phyloP scores from a whole-genome alignment of 2,888 invertebrate species.

The Dryococelus australis region DNA sequence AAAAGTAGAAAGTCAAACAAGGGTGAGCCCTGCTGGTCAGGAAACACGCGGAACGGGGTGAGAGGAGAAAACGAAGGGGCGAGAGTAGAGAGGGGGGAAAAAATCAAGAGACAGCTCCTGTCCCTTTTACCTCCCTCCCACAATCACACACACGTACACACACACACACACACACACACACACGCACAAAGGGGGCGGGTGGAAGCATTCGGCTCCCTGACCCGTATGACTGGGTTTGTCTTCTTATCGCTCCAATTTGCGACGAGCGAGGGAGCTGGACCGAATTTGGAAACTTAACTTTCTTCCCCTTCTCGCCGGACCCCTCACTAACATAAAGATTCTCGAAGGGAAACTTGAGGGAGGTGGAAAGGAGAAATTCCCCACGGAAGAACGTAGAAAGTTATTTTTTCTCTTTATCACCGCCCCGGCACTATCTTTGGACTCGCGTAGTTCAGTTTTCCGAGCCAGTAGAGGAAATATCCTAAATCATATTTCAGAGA shows the following conservation, averaged over 20 bases:
- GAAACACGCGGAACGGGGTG: neutral
- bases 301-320: neutral
- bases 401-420: constrained; percentile 16
- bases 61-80: neutral
- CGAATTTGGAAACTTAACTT: constrained; percentile 35
- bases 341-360: neutral
- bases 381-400: neutral
- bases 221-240: constrained; percentile 17
- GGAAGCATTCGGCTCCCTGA: neutral
- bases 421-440: constrained; percentile 1
- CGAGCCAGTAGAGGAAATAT: neutral
- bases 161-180: neutral
- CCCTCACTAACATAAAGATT: constrained; percentile 6
- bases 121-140: constrained; percentile 18
- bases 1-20: constrained; percentile 26
- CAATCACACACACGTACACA: neutral
- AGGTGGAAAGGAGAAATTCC: neutral
- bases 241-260: constrained; percentile 33
- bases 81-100: neutral
- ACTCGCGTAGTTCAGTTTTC: neutral
- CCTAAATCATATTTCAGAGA: neutral
- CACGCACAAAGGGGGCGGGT: neutral
- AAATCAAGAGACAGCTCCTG: constrained; percentile 28
- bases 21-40: constrained; percentile 12
- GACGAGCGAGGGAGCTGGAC: constrained; percentile 31